These are phyloP conservation scores for Cephus pygmeus DNA, from an alignment of 2,888 invertebrate genomes.

Conservation along the genomic window DNA sequence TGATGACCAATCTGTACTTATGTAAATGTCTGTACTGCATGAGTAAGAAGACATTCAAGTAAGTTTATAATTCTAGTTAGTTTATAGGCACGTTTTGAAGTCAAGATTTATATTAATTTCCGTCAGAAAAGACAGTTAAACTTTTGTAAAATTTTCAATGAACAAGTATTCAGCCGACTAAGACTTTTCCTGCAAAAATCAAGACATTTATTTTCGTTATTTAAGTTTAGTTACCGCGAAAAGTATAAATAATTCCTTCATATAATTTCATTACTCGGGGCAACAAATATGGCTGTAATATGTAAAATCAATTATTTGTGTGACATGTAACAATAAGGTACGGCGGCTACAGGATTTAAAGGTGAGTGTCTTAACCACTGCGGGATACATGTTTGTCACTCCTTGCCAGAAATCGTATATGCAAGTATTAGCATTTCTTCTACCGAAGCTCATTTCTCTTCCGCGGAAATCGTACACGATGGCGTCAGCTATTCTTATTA, in stretches of 20 bases:
- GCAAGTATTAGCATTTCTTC: constrained; percentile 2
- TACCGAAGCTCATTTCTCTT: constrained; percentile 2
- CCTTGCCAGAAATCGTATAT: neutral
- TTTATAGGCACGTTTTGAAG: neutral
- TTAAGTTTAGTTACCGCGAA: neutral
- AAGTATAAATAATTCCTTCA: neutral
- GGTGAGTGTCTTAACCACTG: neutral
- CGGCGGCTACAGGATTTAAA: neutral
- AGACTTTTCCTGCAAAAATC: neutral
- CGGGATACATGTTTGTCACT: neutral
- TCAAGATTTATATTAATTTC: neutral
- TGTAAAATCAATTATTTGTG: neutral
- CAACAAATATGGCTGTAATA: neutral
- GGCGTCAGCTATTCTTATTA: constrained; percentile 1
- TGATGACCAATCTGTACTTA: neutral
- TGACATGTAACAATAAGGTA: neutral
- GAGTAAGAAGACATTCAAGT: neutral
- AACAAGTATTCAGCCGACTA: neutral
- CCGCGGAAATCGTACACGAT: constrained; percentile 1
- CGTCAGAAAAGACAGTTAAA: neutral
- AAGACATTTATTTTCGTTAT: neutral
- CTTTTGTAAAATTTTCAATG: neutral
- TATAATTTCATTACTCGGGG: neutral
- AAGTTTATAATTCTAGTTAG: neutral
- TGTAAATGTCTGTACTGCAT: neutral